phyloP scores from a whole-genome alignment of 2,888 invertebrate genomes.

The Rotaria macrura region DNA sequence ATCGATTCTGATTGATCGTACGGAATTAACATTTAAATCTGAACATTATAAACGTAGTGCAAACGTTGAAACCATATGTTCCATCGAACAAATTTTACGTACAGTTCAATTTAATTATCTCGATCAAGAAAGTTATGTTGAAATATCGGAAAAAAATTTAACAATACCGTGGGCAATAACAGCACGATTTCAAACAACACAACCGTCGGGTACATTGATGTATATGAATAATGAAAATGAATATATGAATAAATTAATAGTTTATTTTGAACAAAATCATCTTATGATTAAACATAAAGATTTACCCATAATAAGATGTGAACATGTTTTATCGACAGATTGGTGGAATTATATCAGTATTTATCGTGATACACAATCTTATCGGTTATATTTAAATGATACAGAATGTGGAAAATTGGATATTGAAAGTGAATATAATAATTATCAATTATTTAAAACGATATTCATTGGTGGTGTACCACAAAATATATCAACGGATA shows the following conservation, averaged over 20 bases:
- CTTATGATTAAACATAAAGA: background rate
- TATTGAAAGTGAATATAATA: background rate
- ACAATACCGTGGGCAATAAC: conserved; percentile 16
- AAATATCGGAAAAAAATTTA: background rate
- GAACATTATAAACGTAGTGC: background rate
- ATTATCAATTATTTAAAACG: background rate
- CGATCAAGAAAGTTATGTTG: conserved; percentile 1
- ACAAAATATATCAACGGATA: background rate
- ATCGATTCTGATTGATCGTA: background rate
- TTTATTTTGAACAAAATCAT: background rate
- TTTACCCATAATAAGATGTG: background rate
- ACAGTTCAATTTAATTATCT: conserved; percentile 2
- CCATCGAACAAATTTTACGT: conserved; percentile 1
- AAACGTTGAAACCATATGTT: background rate
- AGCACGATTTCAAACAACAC: background rate
- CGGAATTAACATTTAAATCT: conserved; percentile 12
- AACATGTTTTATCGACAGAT: background rate
- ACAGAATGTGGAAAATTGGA: conserved; percentile 3
- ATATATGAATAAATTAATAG: background rate
- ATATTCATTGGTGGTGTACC: conserved; percentile 12
- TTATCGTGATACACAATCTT: background rate
- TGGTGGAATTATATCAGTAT: conserved; percentile 13
- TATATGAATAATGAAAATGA: background rate
- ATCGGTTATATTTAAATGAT: conserved; percentile 16
- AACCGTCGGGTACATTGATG: background rate